Conservation (phyloP, 1,140 invertebrate species). For the Rhagoletis zephyria region DNA sequence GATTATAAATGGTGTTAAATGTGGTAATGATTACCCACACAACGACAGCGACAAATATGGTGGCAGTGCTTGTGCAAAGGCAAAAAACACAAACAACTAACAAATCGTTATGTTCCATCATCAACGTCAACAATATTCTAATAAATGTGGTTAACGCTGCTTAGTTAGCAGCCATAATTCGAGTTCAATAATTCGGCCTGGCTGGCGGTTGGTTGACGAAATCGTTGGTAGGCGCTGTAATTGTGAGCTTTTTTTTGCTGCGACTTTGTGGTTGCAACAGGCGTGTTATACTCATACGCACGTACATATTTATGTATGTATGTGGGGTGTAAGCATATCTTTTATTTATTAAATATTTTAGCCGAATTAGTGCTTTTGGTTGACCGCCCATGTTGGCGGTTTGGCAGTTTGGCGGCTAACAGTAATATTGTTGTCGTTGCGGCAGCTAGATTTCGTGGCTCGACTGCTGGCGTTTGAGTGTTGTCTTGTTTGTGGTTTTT, state of each 20-base stretch:
- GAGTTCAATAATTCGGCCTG: neutral
- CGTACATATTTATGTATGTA: too few relatives aligned
- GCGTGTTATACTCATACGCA: too few relatives aligned
- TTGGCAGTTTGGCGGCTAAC: neutral
- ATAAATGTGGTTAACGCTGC: neutral
- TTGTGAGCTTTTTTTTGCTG: neutral
- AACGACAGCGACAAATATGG: neutral
- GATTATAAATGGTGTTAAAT: neutral
- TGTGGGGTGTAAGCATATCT: neutral
- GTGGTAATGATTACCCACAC: neutral
- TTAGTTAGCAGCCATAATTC: neutral
- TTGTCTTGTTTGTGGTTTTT: constrained; percentile 17
- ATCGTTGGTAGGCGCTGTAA: neutral
- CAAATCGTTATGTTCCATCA: neutral
- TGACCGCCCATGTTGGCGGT: neutral
- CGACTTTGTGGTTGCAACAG: too few relatives aligned
- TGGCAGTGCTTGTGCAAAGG: neutral
- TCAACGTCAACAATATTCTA: neutral
- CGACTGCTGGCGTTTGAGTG: neutral
- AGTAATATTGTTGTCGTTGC: neutral
- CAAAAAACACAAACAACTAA: neutral
- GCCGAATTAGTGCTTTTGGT: constrained; percentile 33
- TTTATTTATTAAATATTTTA: neutral
- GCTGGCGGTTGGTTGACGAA: neutral
- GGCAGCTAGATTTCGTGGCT: neutral